phyloP scores from a whole-genome alignment of 92 coral and sea anemone species.

The Porites rus region DNA sequence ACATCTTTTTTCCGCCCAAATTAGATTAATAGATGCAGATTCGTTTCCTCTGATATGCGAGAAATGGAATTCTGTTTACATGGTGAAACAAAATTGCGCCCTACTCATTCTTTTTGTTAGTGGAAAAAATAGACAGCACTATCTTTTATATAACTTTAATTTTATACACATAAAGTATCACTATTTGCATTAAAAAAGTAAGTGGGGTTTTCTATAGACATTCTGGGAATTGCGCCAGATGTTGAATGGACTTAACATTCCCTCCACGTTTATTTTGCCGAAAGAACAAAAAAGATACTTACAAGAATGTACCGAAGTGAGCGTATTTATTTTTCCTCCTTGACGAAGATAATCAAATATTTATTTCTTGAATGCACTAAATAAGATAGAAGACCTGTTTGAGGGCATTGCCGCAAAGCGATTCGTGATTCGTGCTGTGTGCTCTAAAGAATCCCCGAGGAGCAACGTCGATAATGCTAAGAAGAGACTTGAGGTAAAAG shows the following conservation, averaged over 20 bases:
- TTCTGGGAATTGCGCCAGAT: not conserved
- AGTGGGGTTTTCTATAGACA: not conserved
- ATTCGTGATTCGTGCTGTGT: constrained; percentile 20
- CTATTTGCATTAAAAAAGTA: not conserved
- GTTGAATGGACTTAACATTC: no score
- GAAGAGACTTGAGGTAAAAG: not conserved
- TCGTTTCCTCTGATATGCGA: not conserved
- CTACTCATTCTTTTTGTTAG: not conserved
- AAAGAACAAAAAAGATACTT: constrained; percentile 1
- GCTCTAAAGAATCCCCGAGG: constrained; percentile 16
- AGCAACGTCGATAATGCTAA: constrained; percentile 22
- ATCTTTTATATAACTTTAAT: constrained; percentile 13
- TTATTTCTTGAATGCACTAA: constrained; percentile 27
- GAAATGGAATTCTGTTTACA: constrained; percentile 14
- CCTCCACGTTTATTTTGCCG: not conserved
- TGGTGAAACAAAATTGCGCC: not conserved
- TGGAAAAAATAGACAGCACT: not conserved
- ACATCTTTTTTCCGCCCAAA: constrained; percentile 16
- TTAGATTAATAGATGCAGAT: constrained; percentile 12
- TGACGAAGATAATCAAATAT: constrained; percentile 53
- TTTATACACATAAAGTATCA: not conserved
- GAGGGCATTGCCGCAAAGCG: constrained; percentile 43
- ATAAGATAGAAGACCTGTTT: constrained; percentile 39
- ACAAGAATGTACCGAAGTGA: constrained; percentile 6
- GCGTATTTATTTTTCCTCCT: constrained; percentile 42